Evolutionary conservation across 2,888 invertebrate genomes (phyloP).

Genomic region (Apamea crenata): DNA sequence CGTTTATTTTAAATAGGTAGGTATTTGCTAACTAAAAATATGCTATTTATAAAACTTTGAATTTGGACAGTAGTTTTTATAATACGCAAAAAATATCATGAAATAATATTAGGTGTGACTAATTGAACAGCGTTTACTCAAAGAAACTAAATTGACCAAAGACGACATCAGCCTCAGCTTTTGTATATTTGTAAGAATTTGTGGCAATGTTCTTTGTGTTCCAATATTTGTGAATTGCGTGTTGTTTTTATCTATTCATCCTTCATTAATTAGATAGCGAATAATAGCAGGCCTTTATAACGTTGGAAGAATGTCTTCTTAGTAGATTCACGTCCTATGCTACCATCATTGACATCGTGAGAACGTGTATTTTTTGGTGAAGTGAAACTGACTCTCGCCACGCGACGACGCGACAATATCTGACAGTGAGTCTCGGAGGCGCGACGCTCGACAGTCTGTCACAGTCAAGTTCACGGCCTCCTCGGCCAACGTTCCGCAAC

Average conservation of each 20-base stretch:
- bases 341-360: constrained; percentile 14
- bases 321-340: constrained; percentile 1
- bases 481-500: constrained; percentile 72
- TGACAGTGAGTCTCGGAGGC: constrained; percentile 64
- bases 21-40: background rate
- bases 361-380: constrained; percentile 5
- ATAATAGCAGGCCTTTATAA: background rate
- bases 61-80: constrained; percentile 1
- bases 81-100: constrained; percentile 6
- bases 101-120: constrained; percentile 10
- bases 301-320: background rate
- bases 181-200: constrained; percentile 9
- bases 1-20: background rate
- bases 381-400: constrained; percentile 18
- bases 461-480: constrained; percentile 87
- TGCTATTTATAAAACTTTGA: background rate
- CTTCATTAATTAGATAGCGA: background rate
- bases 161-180: constrained; percentile 22
- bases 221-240: background rate
- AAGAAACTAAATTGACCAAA: constrained; percentile 9
- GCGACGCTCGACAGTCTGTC: constrained; percentile 78
- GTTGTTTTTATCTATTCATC: background rate
- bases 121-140: constrained; percentile 4
- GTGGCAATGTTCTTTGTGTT: background rate
- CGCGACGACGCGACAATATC: constrained; percentile 44